A percentile compares a stretch with the other conserved stretches of the same genome.
Conservation (phyloP, 2,888 invertebrate genomes). For the Torymus texanus region DNA sequence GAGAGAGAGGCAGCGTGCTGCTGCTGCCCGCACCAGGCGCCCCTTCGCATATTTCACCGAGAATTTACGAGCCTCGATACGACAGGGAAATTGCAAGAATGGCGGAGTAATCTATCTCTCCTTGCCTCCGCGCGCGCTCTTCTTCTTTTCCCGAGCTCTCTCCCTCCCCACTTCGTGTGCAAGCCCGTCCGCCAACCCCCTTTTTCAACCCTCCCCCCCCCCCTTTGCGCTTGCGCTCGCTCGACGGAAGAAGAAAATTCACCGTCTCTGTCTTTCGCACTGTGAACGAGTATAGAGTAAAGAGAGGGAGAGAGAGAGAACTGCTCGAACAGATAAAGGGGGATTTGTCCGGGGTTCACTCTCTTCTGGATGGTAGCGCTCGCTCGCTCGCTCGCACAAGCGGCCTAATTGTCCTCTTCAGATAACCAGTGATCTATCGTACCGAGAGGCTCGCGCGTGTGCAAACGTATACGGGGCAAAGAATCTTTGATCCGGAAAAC, state of each 20-base stretch:
- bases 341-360: slow-evolving; percentile 54
- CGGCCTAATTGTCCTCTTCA: slow-evolving; percentile 72
- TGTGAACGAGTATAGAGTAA: neutral
- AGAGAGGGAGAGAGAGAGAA: neutral
- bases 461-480: neutral
- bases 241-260: slow-evolving; percentile 64
- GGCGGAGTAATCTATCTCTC: slow-evolving; percentile 91
- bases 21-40: slow-evolving; percentile 76
- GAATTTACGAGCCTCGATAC: slow-evolving; percentile 92
- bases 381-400: slow-evolving; percentile 56
- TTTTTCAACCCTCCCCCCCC: slow-evolving; percentile 43
- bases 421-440: slow-evolving; percentile 68
- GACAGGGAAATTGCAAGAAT: slow-evolving; percentile 96
- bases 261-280: slow-evolving; percentile 59
- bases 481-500: slow-evolving; percentile 55
- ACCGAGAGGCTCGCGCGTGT: no score
- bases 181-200: slow-evolving; percentile 55
- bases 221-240: slow-evolving; percentile 28
- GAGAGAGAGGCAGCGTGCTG: slow-evolving; percentile 71
- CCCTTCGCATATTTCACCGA: slow-evolving; percentile 86
- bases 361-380: slow-evolving; percentile 9
- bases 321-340: slow-evolving; percentile 53
- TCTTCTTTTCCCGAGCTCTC: slow-evolving; percentile 67
- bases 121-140: slow-evolving; percentile 72
- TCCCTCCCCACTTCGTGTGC: slow-evolving; percentile 58